Evolutionary conservation across 2,888 invertebrate species (phyloP).

Genomic region (Bellardia pandia): DNA sequence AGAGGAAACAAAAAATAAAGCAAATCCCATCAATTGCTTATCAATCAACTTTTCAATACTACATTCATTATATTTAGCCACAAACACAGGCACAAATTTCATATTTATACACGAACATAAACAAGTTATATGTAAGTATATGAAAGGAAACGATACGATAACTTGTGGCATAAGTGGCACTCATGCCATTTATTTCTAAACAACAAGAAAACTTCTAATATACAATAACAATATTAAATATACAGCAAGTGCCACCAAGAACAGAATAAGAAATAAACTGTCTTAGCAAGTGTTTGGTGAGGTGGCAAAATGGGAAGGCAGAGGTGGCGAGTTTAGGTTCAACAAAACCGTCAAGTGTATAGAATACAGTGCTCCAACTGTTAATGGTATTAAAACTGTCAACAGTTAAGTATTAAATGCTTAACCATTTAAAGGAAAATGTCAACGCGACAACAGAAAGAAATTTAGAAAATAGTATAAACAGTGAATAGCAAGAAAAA

Average conservation of each 20-base stretch:
- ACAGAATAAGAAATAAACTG: constrained; percentile 1
- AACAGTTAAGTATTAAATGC: constrained; percentile 65
- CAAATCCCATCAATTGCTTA: constrained; percentile 82
- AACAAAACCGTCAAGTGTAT: constrained; percentile 24
- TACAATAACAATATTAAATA: constrained; percentile 7
- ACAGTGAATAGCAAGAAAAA: not conserved
- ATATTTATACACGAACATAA: not conserved
- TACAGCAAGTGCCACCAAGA: constrained; percentile 1
- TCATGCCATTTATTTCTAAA: not conserved
- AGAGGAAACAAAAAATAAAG: constrained; percentile 16
- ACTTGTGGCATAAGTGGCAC: constrained; percentile 33
- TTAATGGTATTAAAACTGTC: constrained; percentile 72
- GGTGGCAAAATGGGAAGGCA: not conserved
- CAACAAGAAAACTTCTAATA: constrained; percentile 14
- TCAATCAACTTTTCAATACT: constrained; percentile 78
- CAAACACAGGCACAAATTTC: not conserved
- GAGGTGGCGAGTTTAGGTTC: not conserved
- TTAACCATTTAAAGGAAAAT: constrained; percentile 62
- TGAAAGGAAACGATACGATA: constrained; percentile 16
- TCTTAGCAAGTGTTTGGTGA: constrained; percentile 9
- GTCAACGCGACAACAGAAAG: constrained; percentile 41
- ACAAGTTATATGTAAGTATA: not conserved
- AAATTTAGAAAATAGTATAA: not conserved
- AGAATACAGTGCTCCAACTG: constrained; percentile 10
- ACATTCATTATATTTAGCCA: constrained; percentile 21